Evolutionary conservation across 2,113 vertebrate genomes (phyloP).

Genomic region (Cephalophus harveyi): DNA sequence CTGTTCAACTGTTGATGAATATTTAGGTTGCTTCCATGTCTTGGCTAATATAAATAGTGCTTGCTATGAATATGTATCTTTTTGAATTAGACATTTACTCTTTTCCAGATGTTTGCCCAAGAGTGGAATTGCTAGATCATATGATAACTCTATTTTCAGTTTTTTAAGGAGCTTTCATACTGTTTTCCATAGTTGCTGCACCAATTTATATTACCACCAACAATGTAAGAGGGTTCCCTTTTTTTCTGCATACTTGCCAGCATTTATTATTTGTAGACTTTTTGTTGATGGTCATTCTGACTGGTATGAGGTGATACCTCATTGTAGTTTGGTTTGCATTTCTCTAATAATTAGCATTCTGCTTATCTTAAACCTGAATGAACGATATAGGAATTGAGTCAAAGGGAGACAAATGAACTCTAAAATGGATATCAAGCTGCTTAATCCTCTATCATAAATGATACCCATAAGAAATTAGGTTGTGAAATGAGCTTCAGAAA

Average conservation of each 20-base stretch:
- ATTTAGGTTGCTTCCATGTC: neutral
- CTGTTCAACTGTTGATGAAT: neutral
- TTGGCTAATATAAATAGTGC: neutral
- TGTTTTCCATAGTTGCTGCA: neutral
- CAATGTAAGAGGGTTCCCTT: neutral
- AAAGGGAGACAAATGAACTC: neutral
- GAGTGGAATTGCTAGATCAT: neutral
- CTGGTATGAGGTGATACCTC: neutral
- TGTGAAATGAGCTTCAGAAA: neutral
- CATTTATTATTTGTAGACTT: neutral
- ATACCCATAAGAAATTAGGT: neutral
- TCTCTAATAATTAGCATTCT: neutral
- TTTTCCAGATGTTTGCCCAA: neutral
- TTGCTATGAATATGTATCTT: neutral
- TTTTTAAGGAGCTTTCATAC: neutral
- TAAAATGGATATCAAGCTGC: neutral
- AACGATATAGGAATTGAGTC: neutral
- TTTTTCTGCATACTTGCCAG: rapidly evolving
- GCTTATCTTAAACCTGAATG: neutral
- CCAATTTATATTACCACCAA: neutral
- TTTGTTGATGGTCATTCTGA: neutral
- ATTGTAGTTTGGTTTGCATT: neutral
- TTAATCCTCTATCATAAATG: neutral
- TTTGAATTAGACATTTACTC: neutral
- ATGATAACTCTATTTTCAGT: neutral